These are phyloP conservation scores for Dynastes maya DNA, from an alignment of 2,888 invertebrate species.

Conservation along the genomic window DNA sequence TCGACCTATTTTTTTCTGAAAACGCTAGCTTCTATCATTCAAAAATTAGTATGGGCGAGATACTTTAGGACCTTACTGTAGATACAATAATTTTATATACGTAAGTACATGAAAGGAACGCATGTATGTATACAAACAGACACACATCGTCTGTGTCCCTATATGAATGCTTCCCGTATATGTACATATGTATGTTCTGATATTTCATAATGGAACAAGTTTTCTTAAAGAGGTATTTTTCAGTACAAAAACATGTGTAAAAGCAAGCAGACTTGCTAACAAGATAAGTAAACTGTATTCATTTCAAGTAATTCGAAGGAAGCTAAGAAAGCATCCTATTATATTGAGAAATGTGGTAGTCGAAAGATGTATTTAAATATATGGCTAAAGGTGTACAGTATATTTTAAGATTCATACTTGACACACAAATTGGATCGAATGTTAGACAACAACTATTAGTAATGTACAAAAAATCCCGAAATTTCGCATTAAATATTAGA, in stretches of 20 bases:
- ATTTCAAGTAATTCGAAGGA: constrained; percentile 40
- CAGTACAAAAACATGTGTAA: constrained; percentile 40
- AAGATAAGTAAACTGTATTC: constrained; percentile 28
- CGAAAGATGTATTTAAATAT: constrained; percentile 16
- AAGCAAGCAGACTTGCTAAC: constrained; percentile 30
- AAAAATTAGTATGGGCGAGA: too few species aligned
- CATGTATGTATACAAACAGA: neutral
- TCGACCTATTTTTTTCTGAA: too few species aligned
- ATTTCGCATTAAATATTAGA: too few species aligned
- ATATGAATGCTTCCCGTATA: neutral
- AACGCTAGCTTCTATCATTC: too few species aligned
- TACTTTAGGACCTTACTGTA: too few species aligned
- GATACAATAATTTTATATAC: neutral
- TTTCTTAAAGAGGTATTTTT: constrained; percentile 29
- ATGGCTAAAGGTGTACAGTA: neutral
- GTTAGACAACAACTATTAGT: too few species aligned
- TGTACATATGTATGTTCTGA: neutral
- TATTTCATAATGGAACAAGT: constrained; percentile 6
- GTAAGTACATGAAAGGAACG: neutral
- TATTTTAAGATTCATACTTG: neutral
- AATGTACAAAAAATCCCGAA: too few species aligned
- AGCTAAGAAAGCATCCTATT: constrained; percentile 35
- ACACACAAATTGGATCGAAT: neutral
- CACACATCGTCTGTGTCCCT: neutral
- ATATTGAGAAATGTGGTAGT: constrained; percentile 15